Conservation (phyloP, 1,140 invertebrate genomes). For the Heliconius nattereri region DNA sequence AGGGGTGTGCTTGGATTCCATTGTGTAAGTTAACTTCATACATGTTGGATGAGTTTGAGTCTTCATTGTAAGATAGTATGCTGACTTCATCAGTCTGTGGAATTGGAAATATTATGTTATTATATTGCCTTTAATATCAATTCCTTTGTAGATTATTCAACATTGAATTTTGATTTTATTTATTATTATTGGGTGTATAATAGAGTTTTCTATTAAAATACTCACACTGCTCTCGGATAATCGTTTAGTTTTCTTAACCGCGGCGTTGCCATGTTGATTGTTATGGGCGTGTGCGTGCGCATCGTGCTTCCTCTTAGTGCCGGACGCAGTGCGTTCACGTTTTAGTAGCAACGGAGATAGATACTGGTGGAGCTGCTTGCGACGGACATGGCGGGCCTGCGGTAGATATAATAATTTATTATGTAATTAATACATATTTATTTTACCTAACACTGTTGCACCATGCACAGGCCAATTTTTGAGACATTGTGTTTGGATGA, state of each 20-base stretch:
- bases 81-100: slow-evolving; percentile 70
- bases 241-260: slow-evolving; percentile 65
- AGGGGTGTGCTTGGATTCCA: slow-evolving; percentile 41
- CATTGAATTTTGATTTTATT: too few species aligned
- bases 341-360: slow-evolving; percentile 86
- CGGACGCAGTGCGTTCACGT: slow-evolving; percentile 83
- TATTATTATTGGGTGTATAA: too few species aligned
- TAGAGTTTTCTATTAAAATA: slow-evolving; percentile 20
- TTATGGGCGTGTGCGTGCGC: slow-evolving; percentile 28
- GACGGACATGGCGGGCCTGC: slow-evolving; percentile 85
- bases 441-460: too few species aligned
- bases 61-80: slow-evolving; percentile 73
- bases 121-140: too few species aligned
- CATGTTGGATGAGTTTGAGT: slow-evolving; percentile 75
- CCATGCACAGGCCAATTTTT: too few species aligned
- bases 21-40: slow-evolving; percentile 67
- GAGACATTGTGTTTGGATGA: too few species aligned
- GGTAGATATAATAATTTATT: background rate
- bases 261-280: background rate
- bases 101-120: background rate
- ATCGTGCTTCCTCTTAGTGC: slow-evolving; percentile 61
- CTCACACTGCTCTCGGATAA: slow-evolving; percentile 72
- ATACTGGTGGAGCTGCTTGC: slow-evolving; percentile 89
- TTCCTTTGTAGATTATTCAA: too few species aligned
- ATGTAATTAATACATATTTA: too few species aligned